A percentile compares a stretch with the other conserved stretches of the same genome.
phyloP scores from a whole-genome alignment of 2,888 invertebrate genomes.

The Eucera pruinosa region DNA sequence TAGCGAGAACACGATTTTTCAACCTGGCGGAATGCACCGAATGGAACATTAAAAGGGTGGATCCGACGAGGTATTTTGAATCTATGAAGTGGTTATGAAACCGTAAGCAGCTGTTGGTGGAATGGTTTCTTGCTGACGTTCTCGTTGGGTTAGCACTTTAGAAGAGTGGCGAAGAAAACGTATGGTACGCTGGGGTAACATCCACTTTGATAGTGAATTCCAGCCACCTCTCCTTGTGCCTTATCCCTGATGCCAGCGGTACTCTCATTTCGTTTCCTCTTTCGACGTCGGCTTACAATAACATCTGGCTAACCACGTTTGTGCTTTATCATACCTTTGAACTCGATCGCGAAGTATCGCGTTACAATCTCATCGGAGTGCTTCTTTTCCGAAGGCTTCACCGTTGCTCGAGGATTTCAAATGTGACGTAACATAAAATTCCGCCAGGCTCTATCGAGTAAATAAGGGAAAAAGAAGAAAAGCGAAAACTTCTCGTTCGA shows the following conservation, averaged over 20 bases:
- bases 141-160: constrained; percentile 74
- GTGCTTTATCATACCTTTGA: constrained; percentile 44
- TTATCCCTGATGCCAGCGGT: constrained; percentile 49
- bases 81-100: constrained; percentile 69
- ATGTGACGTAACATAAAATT: constrained; percentile 38
- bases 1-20: not conserved
- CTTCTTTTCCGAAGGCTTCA: not conserved
- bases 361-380: constrained; percentile 31
- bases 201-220: constrained; percentile 77
- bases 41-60: constrained; percentile 41
- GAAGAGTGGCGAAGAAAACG: constrained; percentile 74
- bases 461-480: constrained; percentile 6
- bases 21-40: not conserved
- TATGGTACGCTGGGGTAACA: constrained; percentile 77
- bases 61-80: constrained; percentile 49
- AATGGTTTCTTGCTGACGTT: constrained; percentile 39
- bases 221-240: constrained; percentile 49
- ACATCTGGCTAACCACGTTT: constrained; percentile 56
- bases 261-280: constrained; percentile 20
- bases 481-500: not conserved
- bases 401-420: constrained; percentile 10
- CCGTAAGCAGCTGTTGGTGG: constrained; percentile 59
- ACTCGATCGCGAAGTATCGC: constrained; percentile 42
- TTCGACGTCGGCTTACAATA: constrained; percentile 50
- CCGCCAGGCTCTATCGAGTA: not conserved